These are phyloP conservation scores for Dissostichus mawsoni DNA, from an alignment of 2,113 vertebrate species.

Conservation along the genomic window DNA sequence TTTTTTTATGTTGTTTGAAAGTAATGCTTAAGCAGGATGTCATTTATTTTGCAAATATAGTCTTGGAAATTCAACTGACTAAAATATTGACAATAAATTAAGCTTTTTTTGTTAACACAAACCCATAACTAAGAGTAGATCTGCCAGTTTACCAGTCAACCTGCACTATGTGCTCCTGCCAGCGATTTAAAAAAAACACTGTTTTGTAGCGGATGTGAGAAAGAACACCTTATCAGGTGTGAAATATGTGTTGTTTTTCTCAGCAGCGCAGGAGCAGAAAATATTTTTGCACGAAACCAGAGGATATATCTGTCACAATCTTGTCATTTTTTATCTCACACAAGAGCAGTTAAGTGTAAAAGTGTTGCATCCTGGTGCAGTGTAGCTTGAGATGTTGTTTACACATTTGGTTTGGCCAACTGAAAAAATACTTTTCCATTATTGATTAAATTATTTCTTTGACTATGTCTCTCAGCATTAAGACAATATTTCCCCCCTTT, in stretches of 20 bases:
- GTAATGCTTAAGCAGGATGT: not conserved
- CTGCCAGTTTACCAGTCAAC: not conserved
- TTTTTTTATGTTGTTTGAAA: not conserved
- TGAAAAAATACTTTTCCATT: not conserved
- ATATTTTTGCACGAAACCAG: conserved; percentile 54
- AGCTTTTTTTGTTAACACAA: not conserved
- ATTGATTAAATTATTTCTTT: not conserved
- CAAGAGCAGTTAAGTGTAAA: conserved; percentile 22
- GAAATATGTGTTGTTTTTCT: conserved; percentile 12
- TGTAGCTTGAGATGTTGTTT: not conserved
- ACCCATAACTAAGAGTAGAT: not conserved
- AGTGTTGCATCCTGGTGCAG: not conserved
- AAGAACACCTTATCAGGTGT: conserved; percentile 11
- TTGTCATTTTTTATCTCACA: conserved; percentile 15
- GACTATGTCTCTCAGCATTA: not conserved
- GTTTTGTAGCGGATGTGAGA: not conserved
- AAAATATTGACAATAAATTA: not conserved
- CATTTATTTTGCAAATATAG: too few species aligned
- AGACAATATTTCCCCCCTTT: not conserved
- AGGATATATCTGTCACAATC: not conserved
- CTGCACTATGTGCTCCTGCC: not conserved
- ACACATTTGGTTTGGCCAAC: not conserved
- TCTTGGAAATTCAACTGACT: not conserved
- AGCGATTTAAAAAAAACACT: fast-evolving
- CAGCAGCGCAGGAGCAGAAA: not conserved